Evolutionary conservation across 2,113 vertebrate genomes (phyloP).

Genomic region (Sprattus sprattus): DNA sequence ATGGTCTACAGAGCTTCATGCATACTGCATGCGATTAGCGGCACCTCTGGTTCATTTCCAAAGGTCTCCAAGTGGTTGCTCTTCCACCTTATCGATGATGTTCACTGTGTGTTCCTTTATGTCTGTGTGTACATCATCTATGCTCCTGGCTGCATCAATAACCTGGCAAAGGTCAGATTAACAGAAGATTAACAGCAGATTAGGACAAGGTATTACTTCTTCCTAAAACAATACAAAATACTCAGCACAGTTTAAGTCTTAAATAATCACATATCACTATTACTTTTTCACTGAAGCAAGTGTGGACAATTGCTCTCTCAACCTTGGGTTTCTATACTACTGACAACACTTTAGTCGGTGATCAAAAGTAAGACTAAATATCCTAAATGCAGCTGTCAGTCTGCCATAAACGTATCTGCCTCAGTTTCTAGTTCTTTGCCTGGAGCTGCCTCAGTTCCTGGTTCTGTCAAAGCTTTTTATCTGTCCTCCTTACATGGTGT

Average conservation of each 20-base stretch:
- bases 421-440: too few relatives aligned
- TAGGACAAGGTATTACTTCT: neutral
- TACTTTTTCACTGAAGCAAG: neutral
- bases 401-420: too few relatives aligned
- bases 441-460: too few relatives aligned
- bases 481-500: too few relatives aligned
- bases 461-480: too few relatives aligned
- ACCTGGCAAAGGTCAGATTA: constrained; percentile 66
- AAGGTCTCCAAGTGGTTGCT: constrained; percentile 74
- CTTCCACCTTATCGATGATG: constrained; percentile 59
- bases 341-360: too few relatives aligned
- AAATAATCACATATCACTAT: neutral
- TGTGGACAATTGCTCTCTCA: too few relatives aligned
- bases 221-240: neutral
- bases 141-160: constrained; percentile 79
- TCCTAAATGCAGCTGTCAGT: too few relatives aligned
- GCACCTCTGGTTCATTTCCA: constrained; percentile 71
- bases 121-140: constrained; percentile 82
- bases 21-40: neutral
- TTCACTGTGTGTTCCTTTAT: constrained; percentile 71
- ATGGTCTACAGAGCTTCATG: neutral
- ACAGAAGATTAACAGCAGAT: neutral
- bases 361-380: too few relatives aligned
- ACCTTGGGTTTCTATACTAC: too few relatives aligned
- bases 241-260: neutral